A percentile compares a stretch with the other conserved stretches of the same genome.
These are phyloP conservation scores for Calephelis nemesis DNA, from an alignment of 1,140 invertebrate genomes.

Conservation along the genomic window DNA sequence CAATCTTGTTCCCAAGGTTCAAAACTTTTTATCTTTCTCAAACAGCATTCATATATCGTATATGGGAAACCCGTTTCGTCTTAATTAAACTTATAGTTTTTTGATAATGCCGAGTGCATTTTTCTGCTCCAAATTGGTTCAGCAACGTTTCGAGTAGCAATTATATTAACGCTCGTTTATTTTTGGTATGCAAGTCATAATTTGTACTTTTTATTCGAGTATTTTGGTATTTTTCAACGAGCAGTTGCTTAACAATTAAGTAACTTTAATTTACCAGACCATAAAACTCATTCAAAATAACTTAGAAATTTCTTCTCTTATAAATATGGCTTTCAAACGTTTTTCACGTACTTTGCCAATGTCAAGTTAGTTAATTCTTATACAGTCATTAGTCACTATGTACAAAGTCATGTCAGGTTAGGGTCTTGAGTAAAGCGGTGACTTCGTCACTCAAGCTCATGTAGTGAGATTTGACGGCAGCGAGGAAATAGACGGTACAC, in stretches of 20 bases:
- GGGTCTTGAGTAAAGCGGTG: too few species aligned
- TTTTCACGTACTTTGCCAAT: too few species aligned
- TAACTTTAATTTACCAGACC: too few species aligned
- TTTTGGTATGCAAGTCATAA: not conserved
- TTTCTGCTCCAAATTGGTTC: conserved; percentile 2
- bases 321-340: too few species aligned
- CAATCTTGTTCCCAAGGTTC: not conserved
- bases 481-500: too few species aligned
- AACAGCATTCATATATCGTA: conserved; percentile 1
- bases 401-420: too few species aligned
- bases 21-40: not conserved
- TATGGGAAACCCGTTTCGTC: not conserved
- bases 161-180: not conserved
- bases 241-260: not conserved
- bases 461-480: too few species aligned
- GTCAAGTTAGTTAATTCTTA: too few species aligned
- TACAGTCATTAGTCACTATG: too few species aligned
- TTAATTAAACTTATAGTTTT: not conserved
- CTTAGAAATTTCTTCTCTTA: too few species aligned
- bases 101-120: conserved; percentile 5
- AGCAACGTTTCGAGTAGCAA: not conserved
- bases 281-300: too few species aligned
- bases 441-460: too few species aligned
- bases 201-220: not conserved
- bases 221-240: not conserved